Evolutionary conservation across 1,140 invertebrate species (phyloP).

Genomic region (Lepidotrigona ventralis): DNA sequence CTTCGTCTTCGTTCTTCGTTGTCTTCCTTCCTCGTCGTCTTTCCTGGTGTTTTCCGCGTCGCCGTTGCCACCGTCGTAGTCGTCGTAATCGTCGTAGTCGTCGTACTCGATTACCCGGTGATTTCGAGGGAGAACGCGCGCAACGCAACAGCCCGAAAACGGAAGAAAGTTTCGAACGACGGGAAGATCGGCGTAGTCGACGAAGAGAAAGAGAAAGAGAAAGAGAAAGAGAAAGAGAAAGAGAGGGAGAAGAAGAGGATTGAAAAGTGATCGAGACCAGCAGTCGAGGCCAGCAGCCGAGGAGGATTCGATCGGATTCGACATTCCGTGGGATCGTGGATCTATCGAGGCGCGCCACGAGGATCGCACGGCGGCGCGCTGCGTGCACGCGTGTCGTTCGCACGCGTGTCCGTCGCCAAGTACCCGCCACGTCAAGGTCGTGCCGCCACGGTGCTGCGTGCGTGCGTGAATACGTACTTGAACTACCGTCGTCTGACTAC

Average conservation of each 20-base stretch:
- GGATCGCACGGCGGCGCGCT: slow-evolving; percentile 57
- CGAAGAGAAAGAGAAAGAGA: background rate
- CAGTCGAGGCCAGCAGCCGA: background rate
- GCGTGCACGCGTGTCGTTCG: slow-evolving; percentile 57
- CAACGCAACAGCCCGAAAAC: background rate
- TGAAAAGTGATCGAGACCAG: slow-evolving; percentile 11
- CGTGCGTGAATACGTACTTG: slow-evolving; percentile 52
- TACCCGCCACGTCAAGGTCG: slow-evolving; percentile 50
- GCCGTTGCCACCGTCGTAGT: too few species aligned
- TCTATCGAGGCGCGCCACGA: slow-evolving; percentile 52
- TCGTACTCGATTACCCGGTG: slow-evolving; percentile 1
- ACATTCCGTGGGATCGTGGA: slow-evolving; percentile 12
- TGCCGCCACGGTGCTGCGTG: slow-evolving; percentile 43
- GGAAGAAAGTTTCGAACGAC: background rate
- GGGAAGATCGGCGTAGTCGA: background rate
- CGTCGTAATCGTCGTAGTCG: too few species aligned
- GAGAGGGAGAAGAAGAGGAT: background rate
- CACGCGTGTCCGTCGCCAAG: slow-evolving; percentile 56
- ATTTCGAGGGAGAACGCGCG: background rate
- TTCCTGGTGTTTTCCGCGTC: slow-evolving; percentile 19
- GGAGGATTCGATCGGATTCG: slow-evolving; percentile 35
- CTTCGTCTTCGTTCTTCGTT: slow-evolving; percentile 20
- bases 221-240: background rate
- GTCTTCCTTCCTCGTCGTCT: slow-evolving; percentile 17
- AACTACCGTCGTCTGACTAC: slow-evolving; percentile 58